phyloP scores from a whole-genome alignment of 2,888 invertebrate species.

The Synanthedon vespiformis region DNA sequence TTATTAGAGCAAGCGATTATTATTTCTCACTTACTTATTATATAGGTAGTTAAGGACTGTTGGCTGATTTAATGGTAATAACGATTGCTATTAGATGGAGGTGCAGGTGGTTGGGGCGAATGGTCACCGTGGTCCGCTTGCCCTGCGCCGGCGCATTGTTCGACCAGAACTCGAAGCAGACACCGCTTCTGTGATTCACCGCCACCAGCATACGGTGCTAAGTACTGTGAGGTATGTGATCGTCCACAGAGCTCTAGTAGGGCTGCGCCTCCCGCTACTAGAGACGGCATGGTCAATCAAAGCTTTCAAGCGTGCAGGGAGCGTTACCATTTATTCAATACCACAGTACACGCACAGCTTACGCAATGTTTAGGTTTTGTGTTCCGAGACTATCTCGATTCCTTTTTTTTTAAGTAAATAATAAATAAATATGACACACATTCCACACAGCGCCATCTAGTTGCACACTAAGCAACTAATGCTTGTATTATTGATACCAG shows the following conservation, averaged over 20 bases:
- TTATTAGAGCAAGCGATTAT: background rate
- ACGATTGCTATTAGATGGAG: conserved; percentile 70
- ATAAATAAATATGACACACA: too few species aligned
- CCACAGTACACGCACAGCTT: too few species aligned
- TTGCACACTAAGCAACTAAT: too few species aligned
- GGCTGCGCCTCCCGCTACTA: too few species aligned
- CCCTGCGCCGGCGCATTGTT: conserved; percentile 76
- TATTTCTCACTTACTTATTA: too few species aligned
- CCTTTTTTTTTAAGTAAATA: background rate
- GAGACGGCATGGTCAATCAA: too few species aligned
- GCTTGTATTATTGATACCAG: too few species aligned
- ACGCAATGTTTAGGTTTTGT: background rate
- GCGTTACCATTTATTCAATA: too few species aligned
- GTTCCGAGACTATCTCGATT: background rate
- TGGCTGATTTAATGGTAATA: background rate
- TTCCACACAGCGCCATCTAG: too few species aligned
- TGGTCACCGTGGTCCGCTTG: conserved; percentile 91
- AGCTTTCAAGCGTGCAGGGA: too few species aligned
- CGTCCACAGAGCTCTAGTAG: too few species aligned
- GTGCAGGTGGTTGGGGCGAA: conserved; percentile 79
- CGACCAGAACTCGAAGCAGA: conserved; percentile 76
- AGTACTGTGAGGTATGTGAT: conserved; percentile 82
- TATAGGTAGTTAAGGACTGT: too few species aligned
- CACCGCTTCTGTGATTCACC: conserved; percentile 91
- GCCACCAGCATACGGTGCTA: conserved; percentile 87